phyloP scores from a whole-genome alignment of 2,113 vertebrate species.

The Ptilonorhynchus violaceus region DNA sequence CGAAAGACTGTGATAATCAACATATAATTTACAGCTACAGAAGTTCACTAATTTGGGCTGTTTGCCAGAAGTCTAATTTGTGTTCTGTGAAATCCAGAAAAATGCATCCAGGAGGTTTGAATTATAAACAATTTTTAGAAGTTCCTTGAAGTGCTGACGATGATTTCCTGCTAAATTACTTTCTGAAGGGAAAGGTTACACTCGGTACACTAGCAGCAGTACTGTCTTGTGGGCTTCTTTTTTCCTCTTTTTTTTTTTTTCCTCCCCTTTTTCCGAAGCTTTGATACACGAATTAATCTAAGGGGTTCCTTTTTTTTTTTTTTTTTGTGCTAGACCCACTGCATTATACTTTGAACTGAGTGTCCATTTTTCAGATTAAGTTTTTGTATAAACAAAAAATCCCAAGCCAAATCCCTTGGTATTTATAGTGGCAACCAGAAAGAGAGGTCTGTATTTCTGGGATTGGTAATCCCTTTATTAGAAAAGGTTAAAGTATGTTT shows the following conservation, averaged over 20 bases:
- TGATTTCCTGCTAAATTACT: constrained; percentile 7
- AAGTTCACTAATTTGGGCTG: neutral
- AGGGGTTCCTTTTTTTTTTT: neutral
- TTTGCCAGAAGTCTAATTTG: constrained; percentile 41
- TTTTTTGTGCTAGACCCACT: constrained; percentile 31
- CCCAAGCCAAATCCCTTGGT: constrained; percentile 27
- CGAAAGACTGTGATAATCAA: constrained; percentile 37
- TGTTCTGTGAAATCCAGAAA: constrained; percentile 32
- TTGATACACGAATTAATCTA: neutral
- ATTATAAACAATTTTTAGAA: constrained; percentile 23
- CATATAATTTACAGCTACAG: neutral
- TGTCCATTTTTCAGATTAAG: constrained; percentile 14
- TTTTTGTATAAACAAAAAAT: constrained; percentile 34
- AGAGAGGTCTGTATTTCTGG: constrained; percentile 72
- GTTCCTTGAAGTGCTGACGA: neutral
- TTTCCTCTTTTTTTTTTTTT: neutral
- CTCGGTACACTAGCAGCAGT: constrained; percentile 5
- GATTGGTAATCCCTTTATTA: constrained; percentile 67
- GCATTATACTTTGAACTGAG: constrained; percentile 13
- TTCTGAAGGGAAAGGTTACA: constrained; percentile 2
- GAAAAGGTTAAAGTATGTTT: constrained; percentile 45
- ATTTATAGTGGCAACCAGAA: constrained; percentile 60
- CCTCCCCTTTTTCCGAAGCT: neutral
- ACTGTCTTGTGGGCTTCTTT: constrained; percentile 14
- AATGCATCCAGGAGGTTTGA: constrained; percentile 24